Percentiles rank a stretch among this genome's conserved stretches.
These are phyloP conservation scores for Neuroscelio doddi DNA, from an alignment of 2,888 invertebrate species.

Conservation along the genomic window DNA sequence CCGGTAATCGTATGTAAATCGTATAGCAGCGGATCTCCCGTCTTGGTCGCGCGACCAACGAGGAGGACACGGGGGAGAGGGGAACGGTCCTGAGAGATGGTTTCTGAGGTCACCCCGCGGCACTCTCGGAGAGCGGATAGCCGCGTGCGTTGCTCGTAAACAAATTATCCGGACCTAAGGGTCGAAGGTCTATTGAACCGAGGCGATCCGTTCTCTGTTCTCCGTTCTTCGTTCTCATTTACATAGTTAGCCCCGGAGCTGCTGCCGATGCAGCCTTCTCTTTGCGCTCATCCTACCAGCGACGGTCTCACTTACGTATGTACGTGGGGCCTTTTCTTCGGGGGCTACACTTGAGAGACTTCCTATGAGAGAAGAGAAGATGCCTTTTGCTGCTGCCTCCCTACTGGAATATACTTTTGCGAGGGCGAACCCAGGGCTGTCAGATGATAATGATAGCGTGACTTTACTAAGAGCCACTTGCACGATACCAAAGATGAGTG, in stretches of 20 bases:
- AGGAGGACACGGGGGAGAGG: constrained; percentile 28
- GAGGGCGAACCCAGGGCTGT: constrained; percentile 3
- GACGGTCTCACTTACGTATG: constrained; percentile 22
- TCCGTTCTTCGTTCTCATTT: constrained; percentile 66
- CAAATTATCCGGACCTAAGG: constrained; percentile 72
- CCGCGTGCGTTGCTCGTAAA: constrained; percentile 71
- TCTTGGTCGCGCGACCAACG: constrained; percentile 61
- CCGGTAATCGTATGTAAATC: constrained; percentile 72
- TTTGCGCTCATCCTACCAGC: constrained; percentile 17
- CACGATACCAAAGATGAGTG: constrained; percentile 16
- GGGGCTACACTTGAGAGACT: no score
- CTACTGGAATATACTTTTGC: no score
- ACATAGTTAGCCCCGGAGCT: constrained; percentile 69
- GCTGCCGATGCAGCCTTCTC: constrained; percentile 59
- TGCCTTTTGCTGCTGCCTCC: no score
- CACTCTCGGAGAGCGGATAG: constrained; percentile 57
- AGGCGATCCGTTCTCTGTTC: constrained; percentile 62
- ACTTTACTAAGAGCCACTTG: constrained; percentile 13
- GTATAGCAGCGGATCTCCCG: constrained; percentile 62
- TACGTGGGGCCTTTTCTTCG: not conserved
- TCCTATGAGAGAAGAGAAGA: no score
- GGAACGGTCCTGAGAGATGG: constrained; percentile 64
- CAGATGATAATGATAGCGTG: constrained; percentile 34
- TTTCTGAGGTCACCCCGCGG: constrained; percentile 60
- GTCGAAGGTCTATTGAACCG: constrained; percentile 72